phyloP scores from a whole-genome alignment of 2,888 invertebrate species.

The Kryphioiulus occultus region DNA sequence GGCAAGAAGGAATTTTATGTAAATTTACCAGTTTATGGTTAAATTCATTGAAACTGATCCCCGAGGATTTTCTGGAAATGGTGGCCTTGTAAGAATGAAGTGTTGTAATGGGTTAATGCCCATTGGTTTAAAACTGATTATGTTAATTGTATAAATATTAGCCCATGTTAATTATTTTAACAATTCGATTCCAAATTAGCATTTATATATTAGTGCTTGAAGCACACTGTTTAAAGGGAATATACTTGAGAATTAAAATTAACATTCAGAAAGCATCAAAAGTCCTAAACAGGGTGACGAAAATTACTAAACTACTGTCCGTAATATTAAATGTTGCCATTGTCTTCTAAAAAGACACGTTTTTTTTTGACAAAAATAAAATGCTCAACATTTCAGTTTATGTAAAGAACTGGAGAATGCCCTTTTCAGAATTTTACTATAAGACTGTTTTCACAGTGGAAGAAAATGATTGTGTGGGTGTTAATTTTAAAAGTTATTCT shows the following conservation, averaged over 20 bases:
- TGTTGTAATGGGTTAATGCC: not conserved
- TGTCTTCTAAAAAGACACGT: not conserved
- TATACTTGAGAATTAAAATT: not conserved
- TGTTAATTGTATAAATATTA: not conserved
- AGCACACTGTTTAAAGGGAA: not conserved
- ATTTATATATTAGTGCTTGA: not conserved
- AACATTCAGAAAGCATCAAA: not conserved
- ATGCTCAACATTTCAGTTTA: not conserved
- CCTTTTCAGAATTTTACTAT: not conserved
- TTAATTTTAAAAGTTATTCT: not conserved
- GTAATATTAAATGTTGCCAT: too few relatives aligned
- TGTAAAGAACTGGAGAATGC: not conserved
- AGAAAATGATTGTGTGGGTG: not conserved
- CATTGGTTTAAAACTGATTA: slow-evolving; percentile 2
- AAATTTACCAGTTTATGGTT: not conserved
- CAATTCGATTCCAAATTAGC: not conserved
- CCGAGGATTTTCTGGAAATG: not conserved
- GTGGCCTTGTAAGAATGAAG: not conserved
- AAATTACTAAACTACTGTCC: not conserved
- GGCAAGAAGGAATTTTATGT: not conserved
- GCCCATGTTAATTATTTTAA: not conserved
- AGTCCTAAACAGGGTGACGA: too few relatives aligned
- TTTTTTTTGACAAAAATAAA: not conserved
- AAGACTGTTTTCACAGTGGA: not conserved
- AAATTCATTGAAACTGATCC: not conserved